A percentile compares a stretch with the other conserved stretches of the same genome.
Conservation (phyloP, 2,113 vertebrate species). For the Poecilia latipinna region DNA sequence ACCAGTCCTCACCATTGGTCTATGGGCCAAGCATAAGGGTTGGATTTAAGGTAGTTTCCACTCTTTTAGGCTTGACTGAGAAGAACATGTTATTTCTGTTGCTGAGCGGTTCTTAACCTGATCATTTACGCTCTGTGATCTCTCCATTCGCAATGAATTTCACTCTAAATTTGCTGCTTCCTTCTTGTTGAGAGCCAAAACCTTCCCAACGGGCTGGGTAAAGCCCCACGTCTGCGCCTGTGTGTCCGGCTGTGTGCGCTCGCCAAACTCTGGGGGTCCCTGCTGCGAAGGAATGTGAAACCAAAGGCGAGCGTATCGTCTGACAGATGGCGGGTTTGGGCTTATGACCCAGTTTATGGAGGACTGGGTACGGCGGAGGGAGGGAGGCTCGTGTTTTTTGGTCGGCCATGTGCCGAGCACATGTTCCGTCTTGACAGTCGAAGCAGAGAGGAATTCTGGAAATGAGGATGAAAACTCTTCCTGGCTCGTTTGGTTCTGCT, state of each 20-base stretch:
- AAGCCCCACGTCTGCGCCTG: conserved; percentile 9
- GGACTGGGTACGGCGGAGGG: conserved; percentile 24
- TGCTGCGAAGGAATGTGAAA: conserved; percentile 69
- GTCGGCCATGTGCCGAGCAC: conserved; percentile 76
- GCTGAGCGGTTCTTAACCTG: not conserved
- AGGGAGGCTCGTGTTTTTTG: conserved; percentile 45
- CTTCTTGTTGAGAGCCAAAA: conserved; percentile 4
- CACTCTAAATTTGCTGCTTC: not conserved
- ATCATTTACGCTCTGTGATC: not conserved
- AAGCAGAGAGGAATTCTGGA: conserved; percentile 70
- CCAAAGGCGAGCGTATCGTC: conserved; percentile 57
- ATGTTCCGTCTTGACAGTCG: conserved; percentile 71
- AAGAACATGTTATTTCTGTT: not conserved
- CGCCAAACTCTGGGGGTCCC: conserved; percentile 45
- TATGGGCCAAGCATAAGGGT: too few relatives aligned
- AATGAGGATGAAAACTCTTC: conserved; percentile 58
- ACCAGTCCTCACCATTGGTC: too few relatives aligned
- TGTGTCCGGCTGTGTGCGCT: conserved; percentile 11
- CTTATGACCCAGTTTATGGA: conserved; percentile 74
- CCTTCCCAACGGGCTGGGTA: conserved; percentile 26
- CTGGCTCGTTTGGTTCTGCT: conserved; percentile 33
- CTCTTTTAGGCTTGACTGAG: not conserved
- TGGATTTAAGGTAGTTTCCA: not conserved
- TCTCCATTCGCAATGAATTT: not conserved
- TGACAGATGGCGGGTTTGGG: conserved; percentile 74